phyloP scores from a whole-genome alignment of 1,140 invertebrate genomes.

The Chlorops oryzae region DNA sequence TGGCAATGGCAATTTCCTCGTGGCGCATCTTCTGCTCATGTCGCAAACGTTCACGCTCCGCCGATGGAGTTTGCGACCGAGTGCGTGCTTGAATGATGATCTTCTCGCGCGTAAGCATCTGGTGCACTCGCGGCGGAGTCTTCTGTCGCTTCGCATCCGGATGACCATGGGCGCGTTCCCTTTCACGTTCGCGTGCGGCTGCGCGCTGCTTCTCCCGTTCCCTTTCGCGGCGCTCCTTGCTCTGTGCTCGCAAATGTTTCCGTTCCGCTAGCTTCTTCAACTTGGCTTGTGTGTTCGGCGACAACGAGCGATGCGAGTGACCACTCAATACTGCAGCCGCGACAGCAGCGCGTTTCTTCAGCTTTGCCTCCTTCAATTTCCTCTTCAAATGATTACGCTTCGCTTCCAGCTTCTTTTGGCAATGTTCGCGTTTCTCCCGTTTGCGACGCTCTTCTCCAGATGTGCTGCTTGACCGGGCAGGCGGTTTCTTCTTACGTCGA shows the following conservation, averaged over 20 bases:
- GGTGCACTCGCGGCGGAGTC: slow-evolving; percentile 38
- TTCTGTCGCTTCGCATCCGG: slow-evolving; percentile 42
- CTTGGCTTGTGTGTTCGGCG: slow-evolving; percentile 36
- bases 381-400: slow-evolving; percentile 43
- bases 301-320: slow-evolving; percentile 32
- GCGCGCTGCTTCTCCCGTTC: slow-evolving; percentile 39
- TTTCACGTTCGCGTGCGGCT: slow-evolving; percentile 32
- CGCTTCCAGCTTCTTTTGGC: slow-evolving; percentile 42
- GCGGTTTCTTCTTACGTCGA: slow-evolving; percentile 39
- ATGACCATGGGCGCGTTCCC: slow-evolving; percentile 36
- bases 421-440: slow-evolving; percentile 36
- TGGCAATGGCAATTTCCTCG: slow-evolving; percentile 41
- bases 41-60: slow-evolving; percentile 31
- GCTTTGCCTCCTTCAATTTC: slow-evolving; percentile 39
- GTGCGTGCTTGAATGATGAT: slow-evolving; percentile 42
- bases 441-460: slow-evolving; percentile 41
- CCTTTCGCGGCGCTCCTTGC: slow-evolving; percentile 34
- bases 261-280: slow-evolving; percentile 39
- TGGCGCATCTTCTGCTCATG: slow-evolving; percentile 31
- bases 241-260: slow-evolving; percentile 34
- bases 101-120: slow-evolving; percentile 40
- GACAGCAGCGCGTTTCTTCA: slow-evolving; percentile 33
- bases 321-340: slow-evolving; percentile 35
- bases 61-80: slow-evolving; percentile 34
- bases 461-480: slow-evolving; percentile 24